phyloP scores from a whole-genome alignment of 2,113 vertebrate genomes.

The Camelus dromedarius region DNA sequence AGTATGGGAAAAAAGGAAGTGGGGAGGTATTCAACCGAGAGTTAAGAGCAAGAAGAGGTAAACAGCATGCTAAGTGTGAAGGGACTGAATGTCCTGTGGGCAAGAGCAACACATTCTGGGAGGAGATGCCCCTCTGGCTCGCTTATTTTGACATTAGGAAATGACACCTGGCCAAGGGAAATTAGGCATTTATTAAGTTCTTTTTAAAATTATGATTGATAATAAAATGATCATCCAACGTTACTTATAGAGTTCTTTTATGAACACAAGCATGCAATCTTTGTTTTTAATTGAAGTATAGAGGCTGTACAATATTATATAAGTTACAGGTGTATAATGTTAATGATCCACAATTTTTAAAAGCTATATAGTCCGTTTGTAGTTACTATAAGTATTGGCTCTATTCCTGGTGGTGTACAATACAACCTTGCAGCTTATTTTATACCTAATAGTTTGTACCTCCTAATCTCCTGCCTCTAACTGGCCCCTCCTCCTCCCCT shows the following conservation, averaged over 20 bases:
- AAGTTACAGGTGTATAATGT: neutral
- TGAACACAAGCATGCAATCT: neutral
- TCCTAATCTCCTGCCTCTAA: neutral
- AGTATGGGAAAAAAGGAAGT: neutral
- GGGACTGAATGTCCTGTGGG: neutral
- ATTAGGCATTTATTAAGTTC: neutral
- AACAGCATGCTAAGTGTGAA: neutral
- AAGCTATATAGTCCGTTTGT: neutral
- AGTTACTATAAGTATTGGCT: neutral
- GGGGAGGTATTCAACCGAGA: neutral
- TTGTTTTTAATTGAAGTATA: neutral
- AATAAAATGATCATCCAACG: neutral
- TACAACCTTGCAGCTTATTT: neutral
- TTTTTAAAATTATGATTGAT: slow-evolving; percentile 13
- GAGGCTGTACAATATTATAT: too few relatives aligned
- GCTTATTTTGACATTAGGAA: neutral
- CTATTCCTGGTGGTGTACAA: neutral
- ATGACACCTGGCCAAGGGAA: neutral
- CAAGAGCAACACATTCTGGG: neutral
- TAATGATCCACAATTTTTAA: neutral
- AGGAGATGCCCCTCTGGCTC: neutral
- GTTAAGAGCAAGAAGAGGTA: neutral
- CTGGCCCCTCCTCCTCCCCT: neutral
- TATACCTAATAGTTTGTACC: neutral
- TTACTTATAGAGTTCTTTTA: neutral